Conservation (phyloP, 2,797 vertebrate genomes). For the Neomorphus geoffroyi region DNA sequence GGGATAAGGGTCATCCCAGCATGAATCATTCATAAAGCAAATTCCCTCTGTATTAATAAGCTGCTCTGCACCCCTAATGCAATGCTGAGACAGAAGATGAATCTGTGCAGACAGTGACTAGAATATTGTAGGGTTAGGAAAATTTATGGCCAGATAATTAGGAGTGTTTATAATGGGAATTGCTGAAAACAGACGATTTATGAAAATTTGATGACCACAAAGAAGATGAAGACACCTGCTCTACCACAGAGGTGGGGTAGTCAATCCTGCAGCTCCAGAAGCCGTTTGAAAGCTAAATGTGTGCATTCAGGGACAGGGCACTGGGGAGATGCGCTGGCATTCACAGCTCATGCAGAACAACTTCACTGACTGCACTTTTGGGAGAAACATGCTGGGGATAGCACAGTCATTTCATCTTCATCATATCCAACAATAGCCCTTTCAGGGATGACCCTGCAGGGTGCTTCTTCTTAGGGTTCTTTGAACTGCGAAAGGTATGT, state of each 20-base stretch:
- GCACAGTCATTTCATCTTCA: background rate
- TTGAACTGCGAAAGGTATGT: background rate
- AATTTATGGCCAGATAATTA: background rate
- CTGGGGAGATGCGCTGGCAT: background rate
- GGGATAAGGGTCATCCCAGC: background rate
- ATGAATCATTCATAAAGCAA: background rate
- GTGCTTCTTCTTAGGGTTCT: background rate
- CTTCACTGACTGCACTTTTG: background rate
- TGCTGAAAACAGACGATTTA: background rate
- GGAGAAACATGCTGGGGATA: conserved; percentile 15
- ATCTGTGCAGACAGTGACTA: background rate
- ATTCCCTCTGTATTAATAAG: background rate
- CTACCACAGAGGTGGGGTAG: background rate
- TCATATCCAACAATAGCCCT: background rate
- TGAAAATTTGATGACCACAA: background rate
- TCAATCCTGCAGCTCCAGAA: background rate
- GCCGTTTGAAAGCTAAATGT: background rate
- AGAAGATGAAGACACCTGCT: background rate
- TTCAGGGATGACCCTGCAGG: background rate
- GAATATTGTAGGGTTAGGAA: background rate
- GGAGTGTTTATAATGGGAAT: background rate
- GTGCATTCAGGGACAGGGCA: background rate
- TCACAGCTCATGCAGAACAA: conserved; percentile 42
- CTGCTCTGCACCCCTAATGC: background rate
- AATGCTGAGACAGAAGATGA: background rate